Conservation (phyloP, 1,140 invertebrate species). For the Anadara kagoshimensis region DNA sequence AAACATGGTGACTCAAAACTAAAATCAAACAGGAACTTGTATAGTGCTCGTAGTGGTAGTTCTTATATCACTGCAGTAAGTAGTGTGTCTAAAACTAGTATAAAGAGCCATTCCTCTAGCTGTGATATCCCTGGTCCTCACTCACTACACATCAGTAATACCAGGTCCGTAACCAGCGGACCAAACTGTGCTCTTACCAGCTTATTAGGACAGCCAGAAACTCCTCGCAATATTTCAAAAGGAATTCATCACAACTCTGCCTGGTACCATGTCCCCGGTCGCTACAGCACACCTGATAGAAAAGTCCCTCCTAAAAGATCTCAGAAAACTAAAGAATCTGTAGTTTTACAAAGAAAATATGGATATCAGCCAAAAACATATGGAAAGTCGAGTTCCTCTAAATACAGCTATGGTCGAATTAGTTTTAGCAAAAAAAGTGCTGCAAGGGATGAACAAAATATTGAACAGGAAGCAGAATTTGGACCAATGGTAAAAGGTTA, state of each 20-base stretch:
- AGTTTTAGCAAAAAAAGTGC: conserved; percentile 12
- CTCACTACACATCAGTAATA: conserved; percentile 53
- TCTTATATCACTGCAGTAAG: conserved; percentile 11
- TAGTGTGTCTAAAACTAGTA: conserved; percentile 19
- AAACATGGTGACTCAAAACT: conserved; percentile 3
- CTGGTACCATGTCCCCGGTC: conserved; percentile 68
- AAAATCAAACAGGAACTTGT: conserved; percentile 26
- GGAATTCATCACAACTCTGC: conserved; percentile 59
- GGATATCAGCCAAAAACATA: neutral
- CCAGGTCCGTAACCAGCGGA: conserved; percentile 50
- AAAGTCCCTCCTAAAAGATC: conserved; percentile 56
- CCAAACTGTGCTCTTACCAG: conserved; percentile 59
- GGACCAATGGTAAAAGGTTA: conserved; percentile 42
- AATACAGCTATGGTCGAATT: neutral
- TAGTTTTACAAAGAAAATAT: conserved; percentile 19
- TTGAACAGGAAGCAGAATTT: conserved; percentile 18
- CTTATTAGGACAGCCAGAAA: conserved; percentile 46
- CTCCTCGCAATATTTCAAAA: conserved; percentile 49
- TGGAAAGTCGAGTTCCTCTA: neutral
- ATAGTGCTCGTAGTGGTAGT: conserved; percentile 44
- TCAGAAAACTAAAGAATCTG: conserved; percentile 48
- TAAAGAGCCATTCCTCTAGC: conserved; percentile 26
- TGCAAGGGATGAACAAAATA: neutral
- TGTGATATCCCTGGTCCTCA: conserved; percentile 43
- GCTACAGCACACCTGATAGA: conserved; percentile 53